Conservation (phyloP, 2,888 invertebrate species). For the Anoplius nigerrimus region DNA sequence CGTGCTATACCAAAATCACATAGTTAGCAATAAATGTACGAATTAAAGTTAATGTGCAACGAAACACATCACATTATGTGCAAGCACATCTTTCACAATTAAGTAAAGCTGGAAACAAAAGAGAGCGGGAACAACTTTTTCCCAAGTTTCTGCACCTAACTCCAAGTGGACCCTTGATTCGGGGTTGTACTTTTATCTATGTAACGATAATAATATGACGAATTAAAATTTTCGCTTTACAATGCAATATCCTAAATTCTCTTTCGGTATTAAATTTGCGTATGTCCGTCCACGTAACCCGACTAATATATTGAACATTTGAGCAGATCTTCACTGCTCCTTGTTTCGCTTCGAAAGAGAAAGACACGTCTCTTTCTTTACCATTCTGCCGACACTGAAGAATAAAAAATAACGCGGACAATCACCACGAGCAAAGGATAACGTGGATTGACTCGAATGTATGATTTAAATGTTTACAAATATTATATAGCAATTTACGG, state of each 20-base stretch:
- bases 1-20: constrained; percentile 2
- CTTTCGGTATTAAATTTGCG: constrained; percentile 21
- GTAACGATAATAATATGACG: constrained; percentile 44
- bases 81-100: neutral
- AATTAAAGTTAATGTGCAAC: neutral
- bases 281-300: constrained; percentile 8
- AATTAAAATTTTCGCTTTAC: constrained; percentile 37
- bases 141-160: constrained; percentile 27
- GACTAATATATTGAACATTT: neutral
- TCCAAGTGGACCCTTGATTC: constrained; percentile 53
- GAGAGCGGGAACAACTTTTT: neutral
- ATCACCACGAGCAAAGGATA: too few relatives aligned
- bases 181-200: constrained; percentile 47
- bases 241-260: constrained; percentile 47
- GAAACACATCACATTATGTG: neutral
- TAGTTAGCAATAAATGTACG: neutral
- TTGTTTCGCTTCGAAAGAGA: neutral
- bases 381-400: neutral
- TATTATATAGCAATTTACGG: too few relatives aligned
- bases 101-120: neutral
- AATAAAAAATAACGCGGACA: too few relatives aligned
- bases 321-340: neutral
- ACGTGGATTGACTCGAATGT: too few relatives aligned
- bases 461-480: too few relatives aligned
- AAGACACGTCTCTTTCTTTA: neutral